A percentile compares a stretch with the other conserved stretches of the same genome.
Evolutionary conservation across 2,888 invertebrate species (phyloP).

Genomic region (Synergus laeviventris): DNA sequence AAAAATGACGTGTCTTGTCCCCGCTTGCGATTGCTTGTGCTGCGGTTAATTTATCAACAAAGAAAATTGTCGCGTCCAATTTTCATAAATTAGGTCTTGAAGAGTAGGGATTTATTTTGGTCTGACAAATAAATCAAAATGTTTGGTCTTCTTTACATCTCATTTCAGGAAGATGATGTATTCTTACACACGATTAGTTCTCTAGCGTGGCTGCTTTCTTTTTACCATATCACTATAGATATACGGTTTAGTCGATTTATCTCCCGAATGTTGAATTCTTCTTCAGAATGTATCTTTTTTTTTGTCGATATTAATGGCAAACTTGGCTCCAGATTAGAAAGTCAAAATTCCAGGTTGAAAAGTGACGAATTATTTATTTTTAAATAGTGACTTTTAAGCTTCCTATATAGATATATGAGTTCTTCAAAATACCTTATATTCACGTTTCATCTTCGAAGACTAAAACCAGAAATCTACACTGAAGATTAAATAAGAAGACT

Average conservation of each 20-base stretch:
- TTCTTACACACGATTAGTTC: constrained; percentile 29
- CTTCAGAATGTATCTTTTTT: constrained; percentile 1
- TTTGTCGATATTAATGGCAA: neutral
- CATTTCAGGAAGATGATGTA: constrained; percentile 3
- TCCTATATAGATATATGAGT: neutral
- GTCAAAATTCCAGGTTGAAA: neutral
- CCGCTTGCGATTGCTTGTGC: neutral
- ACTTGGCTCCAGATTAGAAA: neutral
- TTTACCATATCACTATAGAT: constrained; percentile 1
- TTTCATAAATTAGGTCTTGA: neutral
- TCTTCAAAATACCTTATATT: constrained; percentile 7
- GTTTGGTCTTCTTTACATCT: neutral
- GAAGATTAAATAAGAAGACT: constrained; percentile 52
- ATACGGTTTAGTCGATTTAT: constrained; percentile 27
- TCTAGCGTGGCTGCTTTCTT: neutral
- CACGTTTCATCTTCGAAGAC: constrained; percentile 48
- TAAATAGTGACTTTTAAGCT: neutral
- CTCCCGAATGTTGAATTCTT: constrained; percentile 5
- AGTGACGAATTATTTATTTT: neutral
- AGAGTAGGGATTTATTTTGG: constrained; percentile 2
- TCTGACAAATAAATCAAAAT: neutral
- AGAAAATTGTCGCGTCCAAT: neutral
- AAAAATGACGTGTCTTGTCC: neutral
- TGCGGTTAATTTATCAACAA: neutral
- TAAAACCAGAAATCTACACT: constrained; percentile 43